Base-by-base conservation (phyloP, 2,888 invertebrate species). In the Loripinus fragilis region DNA sequence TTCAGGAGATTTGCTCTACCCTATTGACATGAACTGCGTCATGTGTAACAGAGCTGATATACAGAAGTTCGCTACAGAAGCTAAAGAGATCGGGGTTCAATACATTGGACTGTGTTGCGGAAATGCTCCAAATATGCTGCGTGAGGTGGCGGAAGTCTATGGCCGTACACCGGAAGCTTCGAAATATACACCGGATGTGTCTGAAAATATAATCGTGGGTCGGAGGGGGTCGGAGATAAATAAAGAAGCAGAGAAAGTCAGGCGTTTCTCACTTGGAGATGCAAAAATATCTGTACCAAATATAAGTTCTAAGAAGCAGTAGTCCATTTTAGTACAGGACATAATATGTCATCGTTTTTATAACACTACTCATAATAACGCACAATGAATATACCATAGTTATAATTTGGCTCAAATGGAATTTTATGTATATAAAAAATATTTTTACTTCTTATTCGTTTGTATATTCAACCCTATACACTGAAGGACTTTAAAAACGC, bases 91-190 rank as follows among this genome's bases (percentile, higher is more conserved):
- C 12, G 90, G 90, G 1, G 85, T 92, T 15, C 86, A 89, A 71
- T 91, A 92, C 77, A 77, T 91, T 0, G 92, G 92, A 0, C 84
- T 92, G 15, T 92, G 92, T 74, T 92, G 92, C 71, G 92, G 92
- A 12, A 90, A 90, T 65, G 78, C 86, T 3, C 77, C 91, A 0
- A 85, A 85, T 68, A 80, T 88, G 72, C 79, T 86, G 41, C 82
- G 91, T 20, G 87, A 88, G 42, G 73, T 92, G 52, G 90, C 90
- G 15, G 88, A 86, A 55, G 86, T 80, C 8, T 86, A 90, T n/a
- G 91, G 91, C 0, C 76, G 90, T 15, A 76, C 73, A 33, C 89
- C 91, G 0, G 87, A 87, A 7, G 85, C 91, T 33, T 78, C 78
- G 33, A 81, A 84, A 64, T 91, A 88, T 74, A 25, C 75, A 1